Conservation (phyloP, 2,888 invertebrate species). For the Folsomia manolachei region DNA sequence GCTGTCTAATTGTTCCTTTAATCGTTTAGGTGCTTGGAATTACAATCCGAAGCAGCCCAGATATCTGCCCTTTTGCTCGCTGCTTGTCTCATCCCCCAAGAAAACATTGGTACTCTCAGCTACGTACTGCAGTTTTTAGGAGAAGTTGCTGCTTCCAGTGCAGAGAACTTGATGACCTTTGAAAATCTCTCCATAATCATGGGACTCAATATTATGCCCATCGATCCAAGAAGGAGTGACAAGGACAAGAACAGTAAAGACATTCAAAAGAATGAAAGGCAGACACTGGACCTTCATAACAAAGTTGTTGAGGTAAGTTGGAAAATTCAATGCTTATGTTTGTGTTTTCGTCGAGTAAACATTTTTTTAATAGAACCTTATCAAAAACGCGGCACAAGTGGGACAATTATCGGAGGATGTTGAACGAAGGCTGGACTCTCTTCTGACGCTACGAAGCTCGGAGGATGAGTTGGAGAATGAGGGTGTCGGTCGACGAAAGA, state of each 20-base stretch:
- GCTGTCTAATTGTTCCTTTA: no score
- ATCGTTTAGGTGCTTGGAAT: conserved; percentile 53
- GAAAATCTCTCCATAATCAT: conserved; percentile 81
- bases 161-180: conserved; percentile 76
- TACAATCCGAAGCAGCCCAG: conserved; percentile 58
- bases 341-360: no score
- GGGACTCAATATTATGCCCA: conserved; percentile 81
- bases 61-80: conserved; percentile 66
- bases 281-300: conserved; percentile 66
- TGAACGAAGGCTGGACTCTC: conserved; percentile 28
- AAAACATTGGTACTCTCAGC: conserved; percentile 74
- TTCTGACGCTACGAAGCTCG: conserved; percentile 26
- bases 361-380: conserved; percentile 33
- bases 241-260: conserved; percentile 48
- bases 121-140: conserved; percentile 71
- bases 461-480: conserved; percentile 44
- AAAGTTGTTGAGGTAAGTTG: conserved; percentile 72
- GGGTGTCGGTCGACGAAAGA: conserved; percentile 60
- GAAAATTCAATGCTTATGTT: conserved; percentile 55
- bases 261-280: conserved; percentile 58
- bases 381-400: conserved; percentile 33
- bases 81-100: conserved; percentile 69
- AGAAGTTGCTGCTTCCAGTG: conserved; percentile 66
- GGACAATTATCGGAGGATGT: conserved; percentile 28
- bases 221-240: conserved; percentile 55